Conservation (phyloP, 2,113 vertebrate genomes). For the Coryphaenoides rupestris region DNA sequence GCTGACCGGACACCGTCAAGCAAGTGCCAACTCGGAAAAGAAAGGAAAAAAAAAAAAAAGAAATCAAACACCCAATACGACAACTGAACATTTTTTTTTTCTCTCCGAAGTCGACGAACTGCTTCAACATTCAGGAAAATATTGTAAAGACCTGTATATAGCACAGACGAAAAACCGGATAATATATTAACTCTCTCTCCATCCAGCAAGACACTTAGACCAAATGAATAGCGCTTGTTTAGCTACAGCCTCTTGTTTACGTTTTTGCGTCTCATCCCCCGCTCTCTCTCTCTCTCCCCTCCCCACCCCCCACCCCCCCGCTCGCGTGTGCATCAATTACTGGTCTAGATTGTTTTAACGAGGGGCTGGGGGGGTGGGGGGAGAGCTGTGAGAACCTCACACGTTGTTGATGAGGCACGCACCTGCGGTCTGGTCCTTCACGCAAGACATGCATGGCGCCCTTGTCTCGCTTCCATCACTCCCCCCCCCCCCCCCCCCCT, state of each 20-base stretch:
- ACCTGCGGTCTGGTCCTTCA: no score
- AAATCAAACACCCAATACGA: no score
- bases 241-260: constrained; percentile 75
- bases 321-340: no score
- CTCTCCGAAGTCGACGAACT: constrained; percentile 96
- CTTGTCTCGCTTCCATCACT: background rate
- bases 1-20: constrained; percentile 86
- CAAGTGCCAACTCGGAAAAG: constrained; percentile 89
- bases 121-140: constrained; percentile 99
- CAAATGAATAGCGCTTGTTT: constrained; percentile 89
- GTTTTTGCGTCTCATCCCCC: constrained; percentile 66
- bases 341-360: no score
- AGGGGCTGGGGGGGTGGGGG: no score
- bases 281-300: constrained; percentile 44
- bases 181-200: constrained; percentile 94
- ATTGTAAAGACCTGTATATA: constrained; percentile 99
- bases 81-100: constrained; percentile 75
- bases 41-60: no score
- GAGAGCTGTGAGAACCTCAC: no score
- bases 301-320: constrained; percentile 57
- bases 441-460: no score
- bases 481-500: constrained; percentile 19
- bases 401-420: no score
- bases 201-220: constrained; percentile 87
- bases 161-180: constrained; percentile 93